Evolutionary conservation across 1,140 invertebrate genomes (phyloP).

Genomic region (Pachypsylla venusta): DNA sequence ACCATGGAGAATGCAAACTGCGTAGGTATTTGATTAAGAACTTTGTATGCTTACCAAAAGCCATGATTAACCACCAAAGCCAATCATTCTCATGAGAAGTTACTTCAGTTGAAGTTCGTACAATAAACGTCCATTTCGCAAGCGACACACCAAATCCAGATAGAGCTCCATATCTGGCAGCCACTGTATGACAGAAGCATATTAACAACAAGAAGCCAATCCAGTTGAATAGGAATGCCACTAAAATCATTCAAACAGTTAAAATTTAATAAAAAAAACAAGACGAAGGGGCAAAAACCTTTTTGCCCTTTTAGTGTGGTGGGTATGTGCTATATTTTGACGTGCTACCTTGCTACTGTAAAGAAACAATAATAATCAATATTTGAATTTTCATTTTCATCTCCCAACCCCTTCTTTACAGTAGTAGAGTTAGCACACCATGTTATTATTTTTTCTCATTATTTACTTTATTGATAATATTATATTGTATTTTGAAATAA

Average conservation of each 20-base stretch:
- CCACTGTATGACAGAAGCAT: constrained; percentile 87
- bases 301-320: no score
- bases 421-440: no score
- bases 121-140: constrained; percentile 87
- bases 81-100: constrained; percentile 71
- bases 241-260: constrained; percentile 31
- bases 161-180: constrained; percentile 78
- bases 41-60: constrained; percentile 46
- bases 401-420: no score
- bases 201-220: constrained; percentile 80
- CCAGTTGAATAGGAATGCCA: constrained; percentile 87
- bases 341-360: no score
- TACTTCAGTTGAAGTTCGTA: constrained; percentile 74
- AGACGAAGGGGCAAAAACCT: no score
- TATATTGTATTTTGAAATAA: no score
- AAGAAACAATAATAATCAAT: no score
- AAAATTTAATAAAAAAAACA: no score
- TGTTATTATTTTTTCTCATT: no score
- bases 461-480: no score
- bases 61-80: constrained; percentile 81
- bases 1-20: neutral
- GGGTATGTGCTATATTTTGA: no score
- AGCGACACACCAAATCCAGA: constrained; percentile 83
- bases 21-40: neutral
- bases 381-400: no score